Evolutionary conservation across 2,888 invertebrate genomes (phyloP).

Genomic region (Drosophila mimica): DNA sequence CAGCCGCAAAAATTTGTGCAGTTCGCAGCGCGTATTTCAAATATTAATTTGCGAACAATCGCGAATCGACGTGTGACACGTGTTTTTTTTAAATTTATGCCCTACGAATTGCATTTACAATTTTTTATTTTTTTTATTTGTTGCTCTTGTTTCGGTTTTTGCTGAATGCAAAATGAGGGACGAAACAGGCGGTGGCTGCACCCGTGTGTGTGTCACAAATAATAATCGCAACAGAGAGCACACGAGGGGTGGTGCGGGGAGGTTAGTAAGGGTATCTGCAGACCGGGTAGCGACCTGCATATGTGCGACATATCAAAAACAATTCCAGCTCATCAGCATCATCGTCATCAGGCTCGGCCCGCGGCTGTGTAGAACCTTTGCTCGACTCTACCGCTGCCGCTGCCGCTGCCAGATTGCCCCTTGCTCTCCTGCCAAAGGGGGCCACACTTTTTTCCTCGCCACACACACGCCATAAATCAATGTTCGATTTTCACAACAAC

Average conservation of each 20-base stretch:
- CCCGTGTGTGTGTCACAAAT: constrained; percentile 59
- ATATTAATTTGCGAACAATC: constrained; percentile 84
- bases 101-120: constrained; percentile 79
- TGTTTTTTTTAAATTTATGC: constrained; percentile 80
- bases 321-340: constrained; percentile 81
- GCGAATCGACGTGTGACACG: constrained; percentile 84
- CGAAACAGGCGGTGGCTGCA: constrained; percentile 26
- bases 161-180: constrained; percentile 70
- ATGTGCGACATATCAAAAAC: constrained; percentile 72
- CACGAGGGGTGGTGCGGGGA: constrained; percentile 10
- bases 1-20: constrained; percentile 36
- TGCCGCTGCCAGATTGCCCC: background rate
- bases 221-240: constrained; percentile 58
- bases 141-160: constrained; percentile 34
- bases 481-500: constrained; percentile 79
- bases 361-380: constrained; percentile 38
- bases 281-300: constrained; percentile 45
- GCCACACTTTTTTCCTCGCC: constrained; percentile 55
- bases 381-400: background rate
- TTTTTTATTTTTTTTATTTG: constrained; percentile 51
- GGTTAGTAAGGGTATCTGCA: constrained; percentile 29
- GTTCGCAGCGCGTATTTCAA: constrained; percentile 61
- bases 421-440: constrained; percentile 2
- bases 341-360: constrained; percentile 59
- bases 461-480: constrained; percentile 82